Conservation (phyloP, 30 jellyfish, hydroid and myxozoan species). For the Hydra vulgaris region DNA sequence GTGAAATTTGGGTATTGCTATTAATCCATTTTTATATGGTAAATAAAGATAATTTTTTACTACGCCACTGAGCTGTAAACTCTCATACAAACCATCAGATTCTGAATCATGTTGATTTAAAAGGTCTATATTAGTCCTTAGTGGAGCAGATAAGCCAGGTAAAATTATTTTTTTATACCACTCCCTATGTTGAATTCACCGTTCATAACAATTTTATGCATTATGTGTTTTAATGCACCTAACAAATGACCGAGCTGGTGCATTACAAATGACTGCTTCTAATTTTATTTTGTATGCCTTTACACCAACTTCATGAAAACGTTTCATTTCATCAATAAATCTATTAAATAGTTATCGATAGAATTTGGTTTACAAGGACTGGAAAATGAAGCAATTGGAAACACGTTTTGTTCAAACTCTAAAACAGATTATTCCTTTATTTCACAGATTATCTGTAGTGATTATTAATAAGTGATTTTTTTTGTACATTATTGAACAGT, state of each 20-base stretch:
- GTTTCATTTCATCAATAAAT: not conserved
- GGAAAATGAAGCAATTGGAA: constrained; percentile 25
- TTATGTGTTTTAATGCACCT: constrained; percentile 18
- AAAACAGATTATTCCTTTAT: not conserved
- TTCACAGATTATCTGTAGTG: too few species aligned
- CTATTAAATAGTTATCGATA: too few species aligned
- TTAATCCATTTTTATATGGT: too few species aligned
- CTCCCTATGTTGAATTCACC: constrained; percentile 8
- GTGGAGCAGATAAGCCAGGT: not conserved
- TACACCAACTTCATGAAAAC: not conserved
- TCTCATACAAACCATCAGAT: too few species aligned
- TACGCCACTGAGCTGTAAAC: too few species aligned
- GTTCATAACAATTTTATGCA: constrained; percentile 20
- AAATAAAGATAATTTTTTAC: too few species aligned
- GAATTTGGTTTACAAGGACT: constrained; percentile 25
- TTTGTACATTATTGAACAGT: constrained; percentile 5
- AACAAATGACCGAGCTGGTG: constrained; percentile 37
- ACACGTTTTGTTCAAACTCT: constrained; percentile 2
- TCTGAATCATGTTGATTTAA: not conserved
- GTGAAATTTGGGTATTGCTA: too few species aligned
- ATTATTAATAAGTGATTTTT: not conserved
- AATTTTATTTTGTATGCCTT: not conserved
- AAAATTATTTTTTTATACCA: constrained; percentile 6
- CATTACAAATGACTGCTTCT: constrained; percentile 18
- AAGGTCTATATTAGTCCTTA: not conserved